Evolutionary conservation across 2,888 invertebrate genomes (phyloP), one percentile per base, ranked within the genome.

Genomic region (Anodontia alba): DNA sequence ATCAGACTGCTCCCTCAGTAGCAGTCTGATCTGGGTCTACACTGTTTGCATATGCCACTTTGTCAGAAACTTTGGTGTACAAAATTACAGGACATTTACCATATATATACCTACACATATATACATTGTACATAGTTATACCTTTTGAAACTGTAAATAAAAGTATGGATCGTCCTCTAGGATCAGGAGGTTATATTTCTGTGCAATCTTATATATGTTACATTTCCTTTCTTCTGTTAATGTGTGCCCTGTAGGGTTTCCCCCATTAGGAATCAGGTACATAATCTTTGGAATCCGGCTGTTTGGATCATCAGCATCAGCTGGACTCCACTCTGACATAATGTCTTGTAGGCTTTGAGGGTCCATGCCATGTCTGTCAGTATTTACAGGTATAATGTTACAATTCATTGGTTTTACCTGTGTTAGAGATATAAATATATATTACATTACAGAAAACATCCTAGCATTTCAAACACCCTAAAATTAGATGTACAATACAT

Each of bases 121-220:
- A n/a, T n/a, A n/a, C n/a, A n/a, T n/a, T n/a, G n/a, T n/a, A n/a
- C n/a, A n/a, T 38, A 38, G 38, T n/a, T 80, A 57, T 84, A 91
- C 92, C 89, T 91, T 86, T 33, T 79, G 81, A 93, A 96, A 97
- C 93, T 97, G 96, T 91, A 97, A 95, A 92, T 96, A 97, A 94
- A 96, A 97, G 91, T 97, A 97, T 0, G 97, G 97, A 94, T 97
- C 97, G 90, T 97, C 97, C 92, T 97, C 97, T 10, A 97, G 90
- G 73, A 97, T 97, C 12, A 97, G 91, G 46, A 97, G 96, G 94
- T 97, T 96, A 93, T 96, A 97, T 92, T 96, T 95, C 94, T 97
- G 96, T 67, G 97, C 97, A 83, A 97, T 95, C 83, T 96, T 95
- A 92, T 97, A 97, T 62, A 97, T 96, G 94, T 96, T 96, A 82